Conservation (phyloP, 2,113 vertebrate species). For the Cephalopholis sonnerati region DNA sequence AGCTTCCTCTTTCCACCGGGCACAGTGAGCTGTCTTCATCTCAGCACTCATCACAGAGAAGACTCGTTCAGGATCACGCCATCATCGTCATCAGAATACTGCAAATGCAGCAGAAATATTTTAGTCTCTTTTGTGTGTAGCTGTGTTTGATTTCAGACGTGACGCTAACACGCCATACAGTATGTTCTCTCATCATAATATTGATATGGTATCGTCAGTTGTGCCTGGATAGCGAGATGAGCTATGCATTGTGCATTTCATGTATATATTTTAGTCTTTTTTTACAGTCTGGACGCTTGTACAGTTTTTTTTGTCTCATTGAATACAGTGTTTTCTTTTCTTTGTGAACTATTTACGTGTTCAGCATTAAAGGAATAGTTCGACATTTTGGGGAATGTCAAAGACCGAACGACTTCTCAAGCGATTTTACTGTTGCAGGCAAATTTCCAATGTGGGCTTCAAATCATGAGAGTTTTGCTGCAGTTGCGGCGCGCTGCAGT, state of each 20-base stretch:
- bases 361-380: slow-evolving; percentile 36
- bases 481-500: too few species aligned
- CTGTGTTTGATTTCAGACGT: slow-evolving; percentile 68
- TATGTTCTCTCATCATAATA: slow-evolving; percentile 62
- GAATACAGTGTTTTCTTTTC: slow-evolving; percentile 43
- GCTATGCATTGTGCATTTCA: slow-evolving; percentile 77
- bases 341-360: slow-evolving; percentile 57
- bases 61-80: slow-evolving; percentile 26
- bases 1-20: slow-evolving; percentile 62
- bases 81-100: slow-evolving; percentile 42
- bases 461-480: too few species aligned
- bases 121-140: slow-evolving; percentile 61
- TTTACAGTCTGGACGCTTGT: slow-evolving; percentile 77
- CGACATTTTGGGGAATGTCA: slow-evolving; percentile 21
- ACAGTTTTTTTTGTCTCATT: slow-evolving; percentile 63
- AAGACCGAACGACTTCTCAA: too few species aligned
- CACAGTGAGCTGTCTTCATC: slow-evolving; percentile 68
- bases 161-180: slow-evolving; percentile 69
- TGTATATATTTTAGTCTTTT: slow-evolving; percentile 79
- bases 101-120: slow-evolving; percentile 44
- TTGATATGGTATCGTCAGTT: slow-evolving; percentile 62
- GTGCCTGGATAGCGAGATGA: slow-evolving; percentile 75
- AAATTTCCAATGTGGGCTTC: too few species aligned
- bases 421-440: too few species aligned
- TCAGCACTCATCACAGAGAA: slow-evolving; percentile 50